Conservation (phyloP, 2,888 invertebrate species). For the Drosophila atripex region DNA sequence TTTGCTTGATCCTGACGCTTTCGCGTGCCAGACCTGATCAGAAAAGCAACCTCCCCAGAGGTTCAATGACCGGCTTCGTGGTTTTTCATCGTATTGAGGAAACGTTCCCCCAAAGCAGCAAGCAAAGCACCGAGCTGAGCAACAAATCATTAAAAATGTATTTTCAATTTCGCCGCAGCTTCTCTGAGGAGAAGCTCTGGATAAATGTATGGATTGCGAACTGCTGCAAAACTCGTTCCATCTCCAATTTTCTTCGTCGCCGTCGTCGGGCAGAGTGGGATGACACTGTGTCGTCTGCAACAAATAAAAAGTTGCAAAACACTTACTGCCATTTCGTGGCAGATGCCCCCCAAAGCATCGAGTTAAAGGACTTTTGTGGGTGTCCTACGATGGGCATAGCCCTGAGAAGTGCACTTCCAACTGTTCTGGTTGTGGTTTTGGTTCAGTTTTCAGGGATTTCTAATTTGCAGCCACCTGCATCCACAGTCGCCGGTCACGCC, state of each 20-base stretch:
- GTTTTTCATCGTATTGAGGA: slow-evolving; percentile 25
- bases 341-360: slow-evolving; percentile 28
- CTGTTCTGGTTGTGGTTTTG: neutral
- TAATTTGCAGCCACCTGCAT: slow-evolving; percentile 35
- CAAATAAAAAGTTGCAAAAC: slow-evolving; percentile 56
- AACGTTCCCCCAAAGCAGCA: slow-evolving; percentile 43
- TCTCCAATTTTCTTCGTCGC: slow-evolving; percentile 49
- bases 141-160: slow-evolving; percentile 76
- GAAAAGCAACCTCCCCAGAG: neutral
- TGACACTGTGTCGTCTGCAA: slow-evolving; percentile 59
- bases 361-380: slow-evolving; percentile 6
- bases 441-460: slow-evolving; percentile 9
- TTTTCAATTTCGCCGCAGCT: slow-evolving; percentile 72
- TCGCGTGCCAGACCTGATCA: neutral
- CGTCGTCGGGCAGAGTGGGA: slow-evolving; percentile 11
- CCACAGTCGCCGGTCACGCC: slow-evolving; percentile 27
- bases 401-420: neutral
- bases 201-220: slow-evolving; percentile 12
- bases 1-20: neutral
- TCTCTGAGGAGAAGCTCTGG: slow-evolving; percentile 9
- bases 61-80: slow-evolving; percentile 27
- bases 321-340: slow-evolving; percentile 47
- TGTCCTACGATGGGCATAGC: slow-evolving; percentile 8
- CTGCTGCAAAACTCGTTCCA: slow-evolving; percentile 49
- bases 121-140: slow-evolving; percentile 61